These are phyloP conservation scores for Ormia ochracea DNA, from an alignment of 2,888 invertebrate genomes.

Conservation along the genomic window DNA sequence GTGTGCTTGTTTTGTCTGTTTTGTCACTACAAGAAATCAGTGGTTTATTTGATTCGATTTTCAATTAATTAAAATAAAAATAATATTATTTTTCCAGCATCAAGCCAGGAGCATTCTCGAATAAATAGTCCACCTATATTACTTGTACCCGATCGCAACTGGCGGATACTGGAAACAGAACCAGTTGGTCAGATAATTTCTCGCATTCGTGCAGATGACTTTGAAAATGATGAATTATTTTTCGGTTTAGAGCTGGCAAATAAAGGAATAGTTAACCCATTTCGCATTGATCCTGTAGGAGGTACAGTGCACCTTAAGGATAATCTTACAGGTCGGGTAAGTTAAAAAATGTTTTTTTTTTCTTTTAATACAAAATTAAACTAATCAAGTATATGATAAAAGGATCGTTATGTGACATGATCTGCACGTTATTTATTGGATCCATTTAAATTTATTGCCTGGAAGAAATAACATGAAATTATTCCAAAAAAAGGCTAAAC, in stretches of 20 bases:
- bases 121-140: constrained; percentile 81
- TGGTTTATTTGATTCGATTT: background rate
- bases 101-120: constrained; percentile 57
- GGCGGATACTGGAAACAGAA: constrained; percentile 85
- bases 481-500: no score
- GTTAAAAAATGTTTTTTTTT: constrained; percentile 68
- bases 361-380: no score
- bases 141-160: constrained; percentile 84
- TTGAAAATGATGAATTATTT: constrained; percentile 81
- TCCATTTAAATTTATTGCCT: no score
- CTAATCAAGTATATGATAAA: no score
- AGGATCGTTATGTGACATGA: no score
- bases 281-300: constrained; percentile 84
- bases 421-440: no score
- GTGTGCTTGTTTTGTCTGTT: no score
- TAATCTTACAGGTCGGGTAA: constrained; percentile 86
- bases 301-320: constrained; percentile 89
- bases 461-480: no score
- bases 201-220: constrained; percentile 82
- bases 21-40: no score
- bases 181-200: constrained; percentile 85
- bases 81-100: constrained; percentile 38
- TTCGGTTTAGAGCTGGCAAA: constrained; percentile 84
- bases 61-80: background rate
- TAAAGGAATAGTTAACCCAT: constrained; percentile 79